These are phyloP conservation scores for Micromesistius poutassou DNA, from an alignment of 2,797 vertebrate species.

Conservation along the genomic window DNA sequence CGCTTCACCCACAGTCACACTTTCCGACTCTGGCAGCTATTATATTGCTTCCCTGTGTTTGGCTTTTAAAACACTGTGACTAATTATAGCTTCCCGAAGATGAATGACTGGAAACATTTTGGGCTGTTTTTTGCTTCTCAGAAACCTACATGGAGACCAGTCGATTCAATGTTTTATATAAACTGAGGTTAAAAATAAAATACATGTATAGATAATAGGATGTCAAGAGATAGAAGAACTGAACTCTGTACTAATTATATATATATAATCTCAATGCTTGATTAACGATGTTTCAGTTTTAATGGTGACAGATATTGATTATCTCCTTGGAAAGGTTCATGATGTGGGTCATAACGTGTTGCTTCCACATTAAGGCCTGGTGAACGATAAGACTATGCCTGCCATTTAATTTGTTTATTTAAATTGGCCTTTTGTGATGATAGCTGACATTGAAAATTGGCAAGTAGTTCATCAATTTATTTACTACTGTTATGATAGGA, in stretches of 20 bases:
- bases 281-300: too few species aligned
- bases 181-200: not conserved
- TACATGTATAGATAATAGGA: not conserved
- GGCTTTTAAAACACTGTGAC: conserved; percentile 27
- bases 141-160: conserved; percentile 8
- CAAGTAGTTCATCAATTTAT: not conserved
- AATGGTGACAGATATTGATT: too few species aligned
- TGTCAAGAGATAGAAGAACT: not conserved
- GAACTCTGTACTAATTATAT: not conserved
- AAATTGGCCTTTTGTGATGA: not conserved
- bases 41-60: conserved; percentile 29
- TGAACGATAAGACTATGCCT: not conserved
- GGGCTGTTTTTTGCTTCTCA: conserved; percentile 22
- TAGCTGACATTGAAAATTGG: not conserved
- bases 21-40: conserved; percentile 56
- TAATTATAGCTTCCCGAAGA: conserved; percentile 41
- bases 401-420: not conserved
- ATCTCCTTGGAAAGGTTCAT: too few species aligned
- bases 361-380: not conserved
- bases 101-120: conserved; percentile 29
- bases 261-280: too few species aligned
- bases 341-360: too few species aligned
- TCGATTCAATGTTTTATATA: not conserved
- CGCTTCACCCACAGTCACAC: conserved; percentile 51
- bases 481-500: not conserved